Evolutionary conservation across 2,797 vertebrate species (phyloP), one percentile per base, ranked within the genome.

Genomic region (Columba guinea): DNA sequence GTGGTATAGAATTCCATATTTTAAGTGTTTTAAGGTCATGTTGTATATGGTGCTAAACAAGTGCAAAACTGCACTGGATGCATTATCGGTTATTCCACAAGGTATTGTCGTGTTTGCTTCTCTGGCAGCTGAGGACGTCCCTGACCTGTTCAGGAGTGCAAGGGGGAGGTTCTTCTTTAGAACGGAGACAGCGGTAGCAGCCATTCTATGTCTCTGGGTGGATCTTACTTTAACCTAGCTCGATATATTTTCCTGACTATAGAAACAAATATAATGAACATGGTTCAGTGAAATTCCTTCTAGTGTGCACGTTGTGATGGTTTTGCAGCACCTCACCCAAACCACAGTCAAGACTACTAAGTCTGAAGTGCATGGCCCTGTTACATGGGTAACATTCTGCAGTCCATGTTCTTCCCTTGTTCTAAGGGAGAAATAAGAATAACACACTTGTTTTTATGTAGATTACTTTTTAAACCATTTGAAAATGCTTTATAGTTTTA

Each of bases 31-130:
- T 39, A 62, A 75, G n/a, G 58, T 67, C 0, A 2, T 71, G 89
- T 60, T 6, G 2, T 59, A 5, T 59, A 76, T 39, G 73, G 37
- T 64, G 16, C 52, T 83, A 37, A 74, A 39, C 17, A 37, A 23
- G 1, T 1, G 34, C 34, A 28, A 58, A 83, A 62, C 26, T 3
- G 0, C 20, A 8, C 10, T 28, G 34, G 18, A 7, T 71, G 30
- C 70, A 21, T 59, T 90, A 13, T 1, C 58, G 60, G 21, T 60
- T 23, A 6, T 71, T 60, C 28, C 62, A 35, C 19, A 7, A 27
- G 13, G 5, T 27, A 20, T 7, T 88, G 28, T 51, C 4, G 4
- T 0, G 0, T 7, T 0, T 58, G 34, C n/a, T 64, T 80, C 39
- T 30, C 2, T 32, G 48, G 17, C 19, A 3, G 37, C 17, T 39